Percentiles rank a stretch among this genome's conserved stretches.
Conservation (phyloP, 2,888 invertebrate genomes). For the Podabrus alpinus region DNA sequence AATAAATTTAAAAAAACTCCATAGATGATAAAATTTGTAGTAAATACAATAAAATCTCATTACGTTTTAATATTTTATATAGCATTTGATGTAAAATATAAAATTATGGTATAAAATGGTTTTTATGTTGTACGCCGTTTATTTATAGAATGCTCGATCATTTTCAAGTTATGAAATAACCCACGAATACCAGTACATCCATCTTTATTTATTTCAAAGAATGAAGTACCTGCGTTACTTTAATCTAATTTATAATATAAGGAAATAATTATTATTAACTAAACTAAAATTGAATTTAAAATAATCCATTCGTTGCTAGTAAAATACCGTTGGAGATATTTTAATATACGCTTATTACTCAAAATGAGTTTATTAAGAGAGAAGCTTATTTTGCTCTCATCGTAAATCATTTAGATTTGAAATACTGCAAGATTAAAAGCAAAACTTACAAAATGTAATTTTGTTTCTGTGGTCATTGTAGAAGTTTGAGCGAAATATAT, state of each 20-base stretch:
- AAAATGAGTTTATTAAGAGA: constrained; percentile 30
- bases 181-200: background rate
- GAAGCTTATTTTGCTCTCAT: constrained; percentile 13
- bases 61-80: background rate
- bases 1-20: background rate
- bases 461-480: constrained; percentile 15
- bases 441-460: constrained; percentile 22
- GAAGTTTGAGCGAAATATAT: background rate
- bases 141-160: background rate
- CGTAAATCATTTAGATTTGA: constrained; percentile 28
- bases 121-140: background rate
- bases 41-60: background rate
- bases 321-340: background rate
- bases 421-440: constrained; percentile 16
- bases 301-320: background rate
- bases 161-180: background rate
- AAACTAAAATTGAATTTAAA: background rate
- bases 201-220: background rate
- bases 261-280: background rate
- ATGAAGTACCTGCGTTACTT: background rate
- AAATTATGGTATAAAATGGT: background rate
- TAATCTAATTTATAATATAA: too few species aligned
- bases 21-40: background rate
- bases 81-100: background rate
- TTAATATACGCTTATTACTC: constrained; percentile 10